These are phyloP conservation scores for Portevinia maculata DNA, from an alignment of 2,888 invertebrate species.

Conservation along the genomic window DNA sequence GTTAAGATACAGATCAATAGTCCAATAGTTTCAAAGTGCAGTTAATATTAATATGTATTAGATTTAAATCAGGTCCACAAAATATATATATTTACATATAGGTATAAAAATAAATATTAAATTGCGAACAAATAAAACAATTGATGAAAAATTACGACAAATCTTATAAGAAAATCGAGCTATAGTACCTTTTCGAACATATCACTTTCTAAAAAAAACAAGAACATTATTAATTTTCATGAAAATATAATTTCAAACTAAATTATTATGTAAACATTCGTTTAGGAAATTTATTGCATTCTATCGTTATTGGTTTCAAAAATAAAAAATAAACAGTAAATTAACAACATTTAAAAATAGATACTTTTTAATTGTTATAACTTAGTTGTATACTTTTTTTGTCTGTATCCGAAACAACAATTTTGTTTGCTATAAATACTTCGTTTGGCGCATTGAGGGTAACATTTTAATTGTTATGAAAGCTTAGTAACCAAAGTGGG, in stretches of 20 bases:
- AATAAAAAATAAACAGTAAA: slow-evolving; percentile 19
- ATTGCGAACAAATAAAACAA: neutral
- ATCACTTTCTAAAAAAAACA: slow-evolving; percentile 42
- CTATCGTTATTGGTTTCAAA: slow-evolving; percentile 16
- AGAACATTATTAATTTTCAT: slow-evolving; percentile 4
- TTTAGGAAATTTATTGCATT: slow-evolving; percentile 10
- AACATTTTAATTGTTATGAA: no score
- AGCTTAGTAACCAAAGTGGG: no score
- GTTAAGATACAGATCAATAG: no score
- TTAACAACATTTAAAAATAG: neutral
- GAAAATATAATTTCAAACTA: slow-evolving; percentile 36
- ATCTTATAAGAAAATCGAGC: slow-evolving; percentile 4
- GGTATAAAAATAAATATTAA: neutral
- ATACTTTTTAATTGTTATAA: neutral
- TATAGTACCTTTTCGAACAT: slow-evolving; percentile 58
- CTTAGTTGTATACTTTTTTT: no score
- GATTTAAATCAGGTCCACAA: no score
- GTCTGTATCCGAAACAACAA: no score
- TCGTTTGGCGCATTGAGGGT: no score
- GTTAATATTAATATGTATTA: slow-evolving; percentile 7
- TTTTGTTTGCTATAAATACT: no score
- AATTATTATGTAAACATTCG: slow-evolving; percentile 21
- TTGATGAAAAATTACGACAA: neutral
- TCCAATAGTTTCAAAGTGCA: slow-evolving; percentile 11
- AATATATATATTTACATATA: neutral